Evolutionary conservation across 2,797 vertebrate genomes (phyloP), one percentile per base, ranked within the genome.

Genomic region (Cercopithecus petaurista): DNA sequence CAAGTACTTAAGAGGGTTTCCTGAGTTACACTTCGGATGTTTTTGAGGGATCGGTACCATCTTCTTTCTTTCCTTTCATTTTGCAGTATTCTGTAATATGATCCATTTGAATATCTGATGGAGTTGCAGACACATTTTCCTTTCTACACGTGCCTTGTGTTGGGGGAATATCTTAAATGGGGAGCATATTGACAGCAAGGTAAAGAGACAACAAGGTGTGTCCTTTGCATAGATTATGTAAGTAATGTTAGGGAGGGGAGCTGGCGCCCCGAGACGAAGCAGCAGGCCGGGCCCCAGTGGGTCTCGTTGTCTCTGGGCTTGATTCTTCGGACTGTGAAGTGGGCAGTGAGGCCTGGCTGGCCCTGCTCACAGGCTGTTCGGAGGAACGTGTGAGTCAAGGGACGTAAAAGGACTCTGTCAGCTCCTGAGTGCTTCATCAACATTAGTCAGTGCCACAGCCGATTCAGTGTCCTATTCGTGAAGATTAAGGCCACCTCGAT

Each of bases 211-310:
- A 61, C 30, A 64, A 64, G 61, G 30, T 64, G 4, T 4, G 3
- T 67, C 64, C 33, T 17, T n/a, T 67, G n/a, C 30, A n/a, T 19
- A 67, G 61, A 67, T 67, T 2, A 17, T 19, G 61, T 67, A 19
- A n/a, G 30, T 64, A 33, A 64, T 9, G 64, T 48, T 36, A 21
- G 33, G 55, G 67, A 83, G 19, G 22, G 26, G 26, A 55, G 26
- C 19, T 59, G 67, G 9, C 13, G 4, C 21, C 28, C 17, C 2
- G 21, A 33, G 30, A 19, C 3, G 24, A n/a, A 15, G 28, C 36
- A 2, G 2, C 17, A 43, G 21, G 36, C 2, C 0, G 21, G 57
- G 24, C 12, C 46, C 9, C 55, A 6, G 8, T 1, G 21, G 28
- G 39, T 33, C 72, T n/a, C 21, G 0, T 12, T 33, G 28, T 36